Conservation (phyloP, 2,888 invertebrate species). For the Lapara coniferarum region DNA sequence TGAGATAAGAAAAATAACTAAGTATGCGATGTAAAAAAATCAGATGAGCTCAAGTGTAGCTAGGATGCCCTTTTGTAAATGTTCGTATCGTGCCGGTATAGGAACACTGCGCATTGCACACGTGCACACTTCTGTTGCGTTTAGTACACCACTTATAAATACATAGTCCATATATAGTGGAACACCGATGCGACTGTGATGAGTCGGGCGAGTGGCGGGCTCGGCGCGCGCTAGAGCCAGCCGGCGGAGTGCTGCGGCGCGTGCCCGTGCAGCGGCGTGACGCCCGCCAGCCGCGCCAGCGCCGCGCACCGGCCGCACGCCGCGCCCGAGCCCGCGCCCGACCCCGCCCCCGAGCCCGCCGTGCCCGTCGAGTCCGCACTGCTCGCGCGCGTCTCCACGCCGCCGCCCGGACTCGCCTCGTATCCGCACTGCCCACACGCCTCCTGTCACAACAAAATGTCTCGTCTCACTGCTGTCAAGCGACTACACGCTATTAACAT, state of each 20-base stretch:
- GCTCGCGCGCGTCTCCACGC: conserved; percentile 28
- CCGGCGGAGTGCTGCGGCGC: conserved; percentile 86
- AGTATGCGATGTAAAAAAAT: too few species aligned
- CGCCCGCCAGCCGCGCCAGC: conserved; percentile 87
- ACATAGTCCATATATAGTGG: not conserved
- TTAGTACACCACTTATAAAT: not conserved
- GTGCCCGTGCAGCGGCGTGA: conserved; percentile 89
- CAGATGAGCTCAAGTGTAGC: too few species aligned
- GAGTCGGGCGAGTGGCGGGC: not conserved
- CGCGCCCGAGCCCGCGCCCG: conserved; percentile 32
- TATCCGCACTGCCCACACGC: conserved; percentile 58
- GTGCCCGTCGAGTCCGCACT: conserved; percentile 15
- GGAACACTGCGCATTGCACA: too few species aligned
- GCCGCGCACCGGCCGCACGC: conserved; percentile 83
- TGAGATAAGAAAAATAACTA: too few species aligned
- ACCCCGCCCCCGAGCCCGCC: conserved; percentile 30
- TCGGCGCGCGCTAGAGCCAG: conserved; percentile 80
- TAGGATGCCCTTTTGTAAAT: too few species aligned
- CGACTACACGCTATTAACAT: not conserved
- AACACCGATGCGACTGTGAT: not conserved
- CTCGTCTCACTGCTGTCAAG: conserved; percentile 32
- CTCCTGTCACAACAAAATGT: conserved; percentile 38
- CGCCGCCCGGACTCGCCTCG: conserved; percentile 40
- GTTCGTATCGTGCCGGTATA: too few species aligned
- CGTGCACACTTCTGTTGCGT: too few species aligned